These are phyloP conservation scores for Neomonachus schauinslandi DNA, from an alignment of 2,113 vertebrate species.

Conservation along the genomic window DNA sequence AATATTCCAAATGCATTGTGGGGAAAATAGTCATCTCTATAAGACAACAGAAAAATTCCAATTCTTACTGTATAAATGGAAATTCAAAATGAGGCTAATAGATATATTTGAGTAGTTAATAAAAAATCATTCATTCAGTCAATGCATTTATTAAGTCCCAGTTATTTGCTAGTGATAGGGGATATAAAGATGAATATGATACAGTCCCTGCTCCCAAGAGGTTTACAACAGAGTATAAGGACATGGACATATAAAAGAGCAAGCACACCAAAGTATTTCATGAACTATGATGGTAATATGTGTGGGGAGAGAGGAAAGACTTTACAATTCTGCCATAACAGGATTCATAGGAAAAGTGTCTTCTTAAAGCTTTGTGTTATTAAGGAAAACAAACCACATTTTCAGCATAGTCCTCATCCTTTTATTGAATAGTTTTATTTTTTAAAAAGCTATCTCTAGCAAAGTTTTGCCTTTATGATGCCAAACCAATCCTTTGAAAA, in stretches of 20 bases:
- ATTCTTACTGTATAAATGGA: constrained; percentile 28
- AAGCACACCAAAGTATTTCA: not conserved
- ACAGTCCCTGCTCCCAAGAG: not conserved
- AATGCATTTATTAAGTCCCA: constrained; percentile 18
- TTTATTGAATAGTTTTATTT: not conserved
- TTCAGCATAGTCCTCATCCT: not conserved
- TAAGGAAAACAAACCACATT: constrained; percentile 26
- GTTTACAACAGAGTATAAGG: not conserved
- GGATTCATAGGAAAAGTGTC: not conserved
- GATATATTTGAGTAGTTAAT: constrained; percentile 25
- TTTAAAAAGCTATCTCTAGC: not conserved
- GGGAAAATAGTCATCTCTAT: constrained; percentile 45
- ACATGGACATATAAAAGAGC: not conserved
- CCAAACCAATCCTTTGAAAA: constrained; percentile 18
- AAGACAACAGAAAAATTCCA: constrained; percentile 53
- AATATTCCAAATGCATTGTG: constrained; percentile 58
- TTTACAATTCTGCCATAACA: not conserved
- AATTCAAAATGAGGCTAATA: constrained; percentile 46
- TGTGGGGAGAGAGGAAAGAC: not conserved
- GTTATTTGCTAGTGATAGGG: not conserved
- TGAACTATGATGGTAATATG: not conserved
- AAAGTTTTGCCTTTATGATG: not conserved
- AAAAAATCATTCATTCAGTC: constrained; percentile 30
- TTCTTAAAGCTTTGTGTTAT: not conserved
- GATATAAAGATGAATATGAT: not conserved